Evolutionary conservation across 2,113 vertebrate genomes (phyloP), one percentile per base, ranked within the genome.

Genomic region (Bubo blakistoni): DNA sequence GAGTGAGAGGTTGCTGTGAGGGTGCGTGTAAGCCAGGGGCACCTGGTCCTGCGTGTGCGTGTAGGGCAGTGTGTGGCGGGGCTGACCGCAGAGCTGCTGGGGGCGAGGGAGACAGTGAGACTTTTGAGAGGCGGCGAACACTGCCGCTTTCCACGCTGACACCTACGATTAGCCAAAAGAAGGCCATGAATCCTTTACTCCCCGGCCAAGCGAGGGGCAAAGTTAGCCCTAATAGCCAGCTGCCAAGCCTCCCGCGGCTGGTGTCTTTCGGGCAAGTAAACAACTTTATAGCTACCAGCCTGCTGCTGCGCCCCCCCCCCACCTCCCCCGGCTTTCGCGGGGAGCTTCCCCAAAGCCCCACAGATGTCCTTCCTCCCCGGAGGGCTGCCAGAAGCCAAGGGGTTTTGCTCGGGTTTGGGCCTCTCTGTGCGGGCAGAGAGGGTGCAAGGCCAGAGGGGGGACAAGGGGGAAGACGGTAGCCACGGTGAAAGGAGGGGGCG

Each of bases 71-170:
- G 59, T 2, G 71, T 6, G 72, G 51, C 4, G 8, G 83, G 76
- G 71, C 80, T 17, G 81, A 6, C 51, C 36, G 67, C 32, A 77
- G 63, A 19, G 74, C 94, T 61, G 89, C 61, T 16, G 83, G 51
- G 72, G 90, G 11, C 15, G 44, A 52, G 92, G n/a, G 85, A 90
- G 90, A 95, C 86, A 78, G 40, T 17, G 92, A 81, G 90, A 94
- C 67, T 92, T 72, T 76, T 47, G 91, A 94, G 95, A 96, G 96
- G 73, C 94, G 51, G 97, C 96, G 80, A 82, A 92, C 96, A 84
- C 18, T 26, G 96, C 96, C 66, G 16, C 96, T 98, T 94, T 94
- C 96, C 97, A 97, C 94, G 97, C 97, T 92, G 97, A 96, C 97
- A 97, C 96, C 96, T 96, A 81, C 96, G 63, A 94, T 96, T 96